phyloP scores from a whole-genome alignment of 2,797 vertebrate species.

The Macroramphosus scolopax region DNA sequence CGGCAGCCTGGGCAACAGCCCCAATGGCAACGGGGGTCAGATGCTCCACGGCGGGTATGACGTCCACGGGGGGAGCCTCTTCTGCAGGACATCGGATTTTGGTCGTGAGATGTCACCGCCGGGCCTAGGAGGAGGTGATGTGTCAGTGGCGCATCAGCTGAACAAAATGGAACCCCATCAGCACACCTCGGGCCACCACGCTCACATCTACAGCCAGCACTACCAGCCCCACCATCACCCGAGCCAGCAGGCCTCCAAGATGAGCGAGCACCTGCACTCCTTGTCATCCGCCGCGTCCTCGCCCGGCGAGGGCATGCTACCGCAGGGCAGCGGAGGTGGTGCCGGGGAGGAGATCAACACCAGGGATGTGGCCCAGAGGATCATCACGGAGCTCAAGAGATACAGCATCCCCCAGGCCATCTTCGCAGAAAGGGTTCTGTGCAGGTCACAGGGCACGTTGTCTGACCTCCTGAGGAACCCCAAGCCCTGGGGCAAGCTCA shows the following conservation, averaged over 20 bases:
- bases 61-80: slow-evolving; percentile 78
- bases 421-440: slow-evolving; percentile 85
- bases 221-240: slow-evolving; percentile 79
- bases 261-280: slow-evolving; percentile 75
- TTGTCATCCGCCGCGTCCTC: slow-evolving; percentile 67
- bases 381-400: slow-evolving; percentile 85
- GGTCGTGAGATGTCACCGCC: slow-evolving; percentile 82
- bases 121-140: slow-evolving; percentile 67
- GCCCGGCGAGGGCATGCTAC: slow-evolving; percentile 69
- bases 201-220: slow-evolving; percentile 78
- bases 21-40: slow-evolving; percentile 71
- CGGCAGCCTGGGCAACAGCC: slow-evolving; percentile 73
- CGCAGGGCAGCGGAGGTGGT: slow-evolving; percentile 57
- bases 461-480: slow-evolving; percentile 88
- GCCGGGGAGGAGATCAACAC: slow-evolving; percentile 85
- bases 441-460: slow-evolving; percentile 85
- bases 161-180: slow-evolving; percentile 81
- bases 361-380: slow-evolving; percentile 84
- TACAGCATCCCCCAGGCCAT: slow-evolving; percentile 89
- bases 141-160: slow-evolving; percentile 74
- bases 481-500: slow-evolving; percentile 88
- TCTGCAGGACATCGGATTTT: slow-evolving; percentile 82
- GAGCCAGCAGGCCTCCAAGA: slow-evolving; percentile 76
- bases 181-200: slow-evolving; percentile 72
- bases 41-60: slow-evolving; percentile 80